phyloP scores from a whole-genome alignment of 35 echinoderm and acorn worm genomes.

The Chiridota heheva region DNA sequence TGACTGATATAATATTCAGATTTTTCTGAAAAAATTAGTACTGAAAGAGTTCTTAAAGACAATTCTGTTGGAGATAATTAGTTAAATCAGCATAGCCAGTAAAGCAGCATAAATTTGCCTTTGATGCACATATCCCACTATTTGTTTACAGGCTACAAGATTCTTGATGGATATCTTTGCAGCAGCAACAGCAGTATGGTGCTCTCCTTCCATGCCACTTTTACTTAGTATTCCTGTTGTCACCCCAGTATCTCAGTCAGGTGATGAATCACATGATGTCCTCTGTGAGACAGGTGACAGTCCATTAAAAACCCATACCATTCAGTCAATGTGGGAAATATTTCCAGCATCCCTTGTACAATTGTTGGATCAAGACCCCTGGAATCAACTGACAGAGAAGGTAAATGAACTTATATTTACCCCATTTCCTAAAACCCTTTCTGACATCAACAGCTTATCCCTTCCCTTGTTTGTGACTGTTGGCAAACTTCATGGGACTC shows the following conservation, averaged over 20 bases:
- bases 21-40: no score
- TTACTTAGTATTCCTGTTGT: conserved; percentile 1
- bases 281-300: not conserved
- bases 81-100: no score
- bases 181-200: conserved; percentile 20
- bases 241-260: not conserved
- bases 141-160: conserved; percentile 22
- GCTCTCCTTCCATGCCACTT: conserved; percentile 6
- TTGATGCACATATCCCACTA: no score
- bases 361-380: conserved; percentile 10
- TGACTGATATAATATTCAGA: no score
- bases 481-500: no score
- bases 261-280: not conserved
- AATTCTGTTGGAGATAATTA: no score
- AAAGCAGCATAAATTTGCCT: no score
- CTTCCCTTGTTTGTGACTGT: no score
- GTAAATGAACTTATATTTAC: not conserved
- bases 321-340: no score
- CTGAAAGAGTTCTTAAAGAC: no score
- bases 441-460: not conserved
- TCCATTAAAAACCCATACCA: no score
- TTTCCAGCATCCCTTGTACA: not conserved
- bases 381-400: conserved; percentile 37
- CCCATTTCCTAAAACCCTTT: not conserved
- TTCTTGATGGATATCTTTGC: conserved; percentile 26